A percentile compares a stretch with the other conserved stretches of the same genome.
phyloP scores from a whole-genome alignment of 2,797 vertebrate species.

The Euthynnus affinis region DNA sequence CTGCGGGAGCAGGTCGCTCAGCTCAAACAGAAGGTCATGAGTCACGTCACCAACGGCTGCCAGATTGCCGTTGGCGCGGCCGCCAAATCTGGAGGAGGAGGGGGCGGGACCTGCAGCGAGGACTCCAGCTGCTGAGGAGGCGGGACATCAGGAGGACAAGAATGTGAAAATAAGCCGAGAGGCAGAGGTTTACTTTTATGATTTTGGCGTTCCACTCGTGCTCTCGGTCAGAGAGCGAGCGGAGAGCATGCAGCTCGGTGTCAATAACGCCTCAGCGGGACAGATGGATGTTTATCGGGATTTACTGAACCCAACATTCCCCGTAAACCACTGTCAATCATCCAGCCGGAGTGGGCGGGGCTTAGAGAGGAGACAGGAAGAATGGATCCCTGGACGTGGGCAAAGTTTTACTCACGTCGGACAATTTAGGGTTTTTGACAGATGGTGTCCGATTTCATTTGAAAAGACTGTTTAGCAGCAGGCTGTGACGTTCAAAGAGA shows the following conservation, averaged over 20 bases:
- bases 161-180: not conserved
- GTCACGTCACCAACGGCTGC: slow-evolving; percentile 91
- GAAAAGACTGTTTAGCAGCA: slow-evolving; percentile 6
- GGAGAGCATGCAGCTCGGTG: not conserved
- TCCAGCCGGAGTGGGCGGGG: slow-evolving; percentile 27
- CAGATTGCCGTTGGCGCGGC: slow-evolving; percentile 84
- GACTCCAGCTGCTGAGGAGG: slow-evolving; percentile 83
- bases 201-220: slow-evolving; percentile 26
- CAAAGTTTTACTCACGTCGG: not conserved
- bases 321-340: slow-evolving; percentile 20
- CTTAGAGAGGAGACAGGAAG: slow-evolving; percentile 2
- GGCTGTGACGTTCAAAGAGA: not conserved
- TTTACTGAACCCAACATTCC: slow-evolving; percentile 2
- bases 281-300: slow-evolving; percentile 16
- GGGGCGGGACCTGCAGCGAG: slow-evolving; percentile 58
- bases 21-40: slow-evolving; percentile 92
- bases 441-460: not conserved
- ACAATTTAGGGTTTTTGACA: slow-evolving; percentile 4
- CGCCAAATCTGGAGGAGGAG: slow-evolving; percentile 68
- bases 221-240: slow-evolving; percentile 9
- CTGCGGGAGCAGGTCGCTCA: slow-evolving; percentile 91
- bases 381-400: not conserved
- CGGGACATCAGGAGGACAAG: not conserved
- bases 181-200: slow-evolving; percentile 19
- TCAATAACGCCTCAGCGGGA: slow-evolving; percentile 9